These are phyloP conservation scores for Rhyacichthys aspro DNA, from an alignment of 2,797 vertebrate genomes.

Conservation along the genomic window DNA sequence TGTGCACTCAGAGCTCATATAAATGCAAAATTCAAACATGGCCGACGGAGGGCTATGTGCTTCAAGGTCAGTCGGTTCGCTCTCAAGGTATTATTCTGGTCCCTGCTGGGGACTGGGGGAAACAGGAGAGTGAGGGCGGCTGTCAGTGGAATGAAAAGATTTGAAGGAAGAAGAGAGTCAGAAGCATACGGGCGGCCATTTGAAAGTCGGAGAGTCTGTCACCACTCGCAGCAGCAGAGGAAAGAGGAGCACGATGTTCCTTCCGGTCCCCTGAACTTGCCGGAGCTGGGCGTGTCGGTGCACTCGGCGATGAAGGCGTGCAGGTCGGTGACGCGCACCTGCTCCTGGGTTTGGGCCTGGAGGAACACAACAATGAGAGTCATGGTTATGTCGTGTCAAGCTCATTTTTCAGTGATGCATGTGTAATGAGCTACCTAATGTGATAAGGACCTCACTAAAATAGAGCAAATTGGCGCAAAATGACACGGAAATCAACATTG, in stretches of 20 bases:
- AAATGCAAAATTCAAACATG: conserved; percentile 53
- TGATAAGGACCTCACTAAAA: too few relatives aligned
- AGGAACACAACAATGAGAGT: background rate
- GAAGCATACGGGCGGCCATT: background rate
- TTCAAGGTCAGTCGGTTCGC: conserved; percentile 52
- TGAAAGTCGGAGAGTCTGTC: too few relatives aligned
- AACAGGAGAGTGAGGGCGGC: conserved; percentile 26
- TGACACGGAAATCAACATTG: too few relatives aligned
- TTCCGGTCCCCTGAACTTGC: conserved; percentile 88
- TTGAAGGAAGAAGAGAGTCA: conserved; percentile 21
- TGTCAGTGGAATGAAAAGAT: conserved; percentile 48
- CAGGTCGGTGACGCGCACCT: conserved; percentile 84
- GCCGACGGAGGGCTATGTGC: conserved; percentile 32
- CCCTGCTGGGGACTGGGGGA: conserved; percentile 40
- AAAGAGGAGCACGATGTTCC: conserved; percentile 86
- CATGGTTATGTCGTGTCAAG: background rate
- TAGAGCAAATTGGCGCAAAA: too few relatives aligned
- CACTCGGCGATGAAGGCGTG: conserved; percentile 92
- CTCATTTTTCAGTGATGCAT: background rate
- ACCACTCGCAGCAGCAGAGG: conserved; percentile 92
- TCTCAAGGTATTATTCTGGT: conserved; percentile 30
- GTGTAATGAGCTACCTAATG: too few relatives aligned
- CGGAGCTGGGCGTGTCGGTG: conserved; percentile 87
- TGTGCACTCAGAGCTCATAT: conserved; percentile 27
- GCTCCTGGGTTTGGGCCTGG: conserved; percentile 89